These are phyloP conservation scores for Mizuhopecten yessoensis DNA, from an alignment of 1,140 invertebrate genomes.

Conservation along the genomic window DNA sequence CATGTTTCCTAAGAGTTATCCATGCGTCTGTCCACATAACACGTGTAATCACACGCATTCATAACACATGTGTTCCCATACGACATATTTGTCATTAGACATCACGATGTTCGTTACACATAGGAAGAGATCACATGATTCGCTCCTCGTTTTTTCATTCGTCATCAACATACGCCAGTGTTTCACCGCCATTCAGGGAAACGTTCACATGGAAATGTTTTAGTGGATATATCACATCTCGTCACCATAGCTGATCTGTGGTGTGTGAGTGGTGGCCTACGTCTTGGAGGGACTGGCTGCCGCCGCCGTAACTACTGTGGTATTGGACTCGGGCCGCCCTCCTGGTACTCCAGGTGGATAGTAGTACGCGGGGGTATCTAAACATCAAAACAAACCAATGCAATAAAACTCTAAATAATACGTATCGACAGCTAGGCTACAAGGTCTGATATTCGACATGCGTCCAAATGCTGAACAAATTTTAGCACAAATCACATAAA, in stretches of 20 bases:
- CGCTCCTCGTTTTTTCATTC: background rate
- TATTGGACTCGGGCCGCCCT: conserved; percentile 59
- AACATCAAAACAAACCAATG: background rate
- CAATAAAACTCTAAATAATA: background rate
- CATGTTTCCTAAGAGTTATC: background rate
- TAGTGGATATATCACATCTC: conserved; percentile 20
- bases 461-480: no score
- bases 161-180: background rate
- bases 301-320: conserved; percentile 44
- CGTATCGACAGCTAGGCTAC: no score
- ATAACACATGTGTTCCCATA: background rate
- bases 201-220: conserved; percentile 28
- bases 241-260: background rate
- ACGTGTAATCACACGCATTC: background rate
- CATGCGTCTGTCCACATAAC: background rate
- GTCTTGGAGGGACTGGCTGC: conserved; percentile 63
- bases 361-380: conserved; percentile 62
- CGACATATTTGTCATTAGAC: no score
- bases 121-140: conserved; percentile 3
- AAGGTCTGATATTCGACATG: no score
- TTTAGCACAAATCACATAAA: no score
- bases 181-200: conserved; percentile 7
- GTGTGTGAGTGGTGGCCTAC: conserved; percentile 22
- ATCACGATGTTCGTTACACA: background rate
- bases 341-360: conserved; percentile 53